Conservation (phyloP, 2,888 invertebrate species). For the Eueremaeus valkanovi region DNA sequence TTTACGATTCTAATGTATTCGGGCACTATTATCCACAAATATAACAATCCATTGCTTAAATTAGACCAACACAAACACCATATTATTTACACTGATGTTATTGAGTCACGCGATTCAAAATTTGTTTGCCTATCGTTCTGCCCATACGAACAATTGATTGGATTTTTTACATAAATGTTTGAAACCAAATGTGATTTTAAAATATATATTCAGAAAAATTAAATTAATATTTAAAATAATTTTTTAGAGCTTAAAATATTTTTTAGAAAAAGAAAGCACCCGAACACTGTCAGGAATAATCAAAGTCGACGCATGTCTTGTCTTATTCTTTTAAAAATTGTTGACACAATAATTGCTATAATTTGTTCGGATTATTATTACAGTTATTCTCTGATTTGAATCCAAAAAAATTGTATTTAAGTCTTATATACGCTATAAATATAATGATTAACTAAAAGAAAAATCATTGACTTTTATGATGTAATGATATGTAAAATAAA, state of each 20-base stretch:
- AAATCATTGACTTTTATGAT: background rate
- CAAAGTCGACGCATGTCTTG: background rate
- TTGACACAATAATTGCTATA: background rate
- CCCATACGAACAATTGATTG: background rate
- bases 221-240: too few relatives aligned
- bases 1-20: background rate
- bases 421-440: background rate
- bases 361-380: too few relatives aligned
- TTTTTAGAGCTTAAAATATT: too few relatives aligned
- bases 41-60: slow-evolving; percentile 18
- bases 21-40: background rate
- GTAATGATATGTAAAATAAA: too few relatives aligned
- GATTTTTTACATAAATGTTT: too few relatives aligned
- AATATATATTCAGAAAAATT: too few relatives aligned
- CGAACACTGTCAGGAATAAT: background rate
- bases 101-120: slow-evolving; percentile 33
- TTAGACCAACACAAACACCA: slow-evolving; percentile 31
- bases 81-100: slow-evolving; percentile 30
- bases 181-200: too few relatives aligned
- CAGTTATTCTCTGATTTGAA: background rate
- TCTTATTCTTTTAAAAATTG: background rate
- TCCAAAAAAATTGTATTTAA: background rate
- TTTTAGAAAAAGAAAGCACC: background rate
- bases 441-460: background rate
- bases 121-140: background rate